Percentiles rank a stretch among this genome's conserved stretches.
These are phyloP conservation scores for Drosophila kepulauana DNA, from an alignment of 1,140 invertebrate genomes.

Conservation along the genomic window DNA sequence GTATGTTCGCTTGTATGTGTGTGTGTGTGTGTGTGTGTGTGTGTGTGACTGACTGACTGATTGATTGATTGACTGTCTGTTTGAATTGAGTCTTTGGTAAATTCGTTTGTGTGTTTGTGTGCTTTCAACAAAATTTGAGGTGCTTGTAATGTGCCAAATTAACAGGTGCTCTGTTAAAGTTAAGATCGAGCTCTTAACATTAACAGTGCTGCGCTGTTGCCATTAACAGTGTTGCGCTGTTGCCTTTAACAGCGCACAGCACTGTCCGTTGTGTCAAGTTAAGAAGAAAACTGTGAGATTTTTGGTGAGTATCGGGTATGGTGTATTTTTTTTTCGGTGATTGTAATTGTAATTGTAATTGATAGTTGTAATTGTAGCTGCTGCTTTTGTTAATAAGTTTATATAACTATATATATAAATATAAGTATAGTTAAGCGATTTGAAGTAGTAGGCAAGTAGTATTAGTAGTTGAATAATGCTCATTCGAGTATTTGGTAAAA, in stretches of 20 bases:
- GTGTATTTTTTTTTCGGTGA: constrained; percentile 23
- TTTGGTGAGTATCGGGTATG: constrained; percentile 3
- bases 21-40: constrained; percentile 16
- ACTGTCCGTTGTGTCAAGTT: constrained; percentile 15
- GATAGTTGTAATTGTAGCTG: constrained; percentile 23
- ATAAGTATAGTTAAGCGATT: constrained; percentile 72
- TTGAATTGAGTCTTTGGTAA: constrained; percentile 8
- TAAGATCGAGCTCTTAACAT: neutral
- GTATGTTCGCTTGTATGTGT: constrained; percentile 6
- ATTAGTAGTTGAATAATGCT: constrained; percentile 68
- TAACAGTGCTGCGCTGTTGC: constrained; percentile 26
- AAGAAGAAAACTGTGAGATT: constrained; percentile 22
- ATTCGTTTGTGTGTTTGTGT: constrained; percentile 25
- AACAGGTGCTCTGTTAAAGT: constrained; percentile 14
- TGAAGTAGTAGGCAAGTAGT: constrained; percentile 68
- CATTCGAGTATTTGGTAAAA: constrained; percentile 59
- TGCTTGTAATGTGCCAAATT: constrained; percentile 37
- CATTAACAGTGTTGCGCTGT: constrained; percentile 26
- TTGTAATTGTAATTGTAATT: constrained; percentile 28
- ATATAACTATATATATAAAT: constrained; percentile 55
- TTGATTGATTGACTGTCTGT: constrained; percentile 37
- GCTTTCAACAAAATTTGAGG: constrained; percentile 38
- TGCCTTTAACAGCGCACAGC: constrained; percentile 9
- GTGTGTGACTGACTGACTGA: constrained; percentile 32
- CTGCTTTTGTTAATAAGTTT: constrained; percentile 29